Conservation (phyloP, 2,797 vertebrate species). For the Enteromius argenteus region DNA sequence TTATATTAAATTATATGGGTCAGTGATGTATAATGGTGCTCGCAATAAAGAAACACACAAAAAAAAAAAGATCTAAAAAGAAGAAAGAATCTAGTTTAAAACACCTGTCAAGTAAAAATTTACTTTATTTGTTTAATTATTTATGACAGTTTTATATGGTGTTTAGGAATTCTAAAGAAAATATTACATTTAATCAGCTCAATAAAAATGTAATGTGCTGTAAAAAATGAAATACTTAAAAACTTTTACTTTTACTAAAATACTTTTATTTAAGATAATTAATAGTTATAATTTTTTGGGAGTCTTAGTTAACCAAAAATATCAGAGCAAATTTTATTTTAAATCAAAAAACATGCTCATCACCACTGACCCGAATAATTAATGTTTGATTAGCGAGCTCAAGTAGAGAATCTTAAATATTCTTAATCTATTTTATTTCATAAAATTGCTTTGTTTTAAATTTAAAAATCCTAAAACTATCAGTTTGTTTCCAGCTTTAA, state of each 20-base stretch:
- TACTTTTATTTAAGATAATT: not conserved
- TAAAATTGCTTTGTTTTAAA: not conserved
- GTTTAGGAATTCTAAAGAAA: not conserved
- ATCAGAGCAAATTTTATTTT: not conserved
- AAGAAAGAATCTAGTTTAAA: not conserved
- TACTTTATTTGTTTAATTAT: not conserved
- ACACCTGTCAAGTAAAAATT: not conserved
- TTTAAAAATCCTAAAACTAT: not conserved
- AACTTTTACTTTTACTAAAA: too few relatives aligned
- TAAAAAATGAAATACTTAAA: not conserved
- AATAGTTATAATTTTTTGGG: not conserved
- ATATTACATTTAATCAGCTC: not conserved
- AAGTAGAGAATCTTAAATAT: not conserved
- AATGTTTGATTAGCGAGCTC: not conserved
- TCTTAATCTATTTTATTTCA: not conserved
- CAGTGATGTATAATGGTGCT: not conserved
- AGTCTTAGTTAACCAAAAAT: not conserved
- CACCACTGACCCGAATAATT: not conserved
- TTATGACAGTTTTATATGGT: not conserved
- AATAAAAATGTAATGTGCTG: not conserved
- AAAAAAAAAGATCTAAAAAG: not conserved
- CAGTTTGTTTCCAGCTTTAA: not conserved
- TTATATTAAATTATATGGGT: not conserved
- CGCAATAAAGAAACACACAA: not conserved
- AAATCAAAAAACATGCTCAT: not conserved